Conservation (phyloP, 2,797 vertebrate species). For the Picus viridis region DNA sequence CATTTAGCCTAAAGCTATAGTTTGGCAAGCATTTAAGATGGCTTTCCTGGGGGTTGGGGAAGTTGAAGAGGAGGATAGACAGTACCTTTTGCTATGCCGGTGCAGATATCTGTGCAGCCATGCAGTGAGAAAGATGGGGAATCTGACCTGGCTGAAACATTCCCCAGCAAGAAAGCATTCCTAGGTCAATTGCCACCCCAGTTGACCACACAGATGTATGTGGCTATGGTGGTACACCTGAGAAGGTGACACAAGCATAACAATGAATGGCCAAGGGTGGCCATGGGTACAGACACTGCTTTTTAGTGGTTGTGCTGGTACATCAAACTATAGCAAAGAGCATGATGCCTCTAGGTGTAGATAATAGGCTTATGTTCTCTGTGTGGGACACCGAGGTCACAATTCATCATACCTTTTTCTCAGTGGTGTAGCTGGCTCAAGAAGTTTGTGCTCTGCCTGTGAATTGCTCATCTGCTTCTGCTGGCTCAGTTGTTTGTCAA, state of each 20-base stretch:
- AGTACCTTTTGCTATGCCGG: not conserved
- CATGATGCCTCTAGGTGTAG: conserved; percentile 16
- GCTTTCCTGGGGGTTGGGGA: not conserved
- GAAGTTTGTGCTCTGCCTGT: conserved; percentile 9
- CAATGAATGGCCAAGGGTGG: not conserved
- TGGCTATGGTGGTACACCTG: not conserved
- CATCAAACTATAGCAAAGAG: not conserved
- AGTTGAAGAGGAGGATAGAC: not conserved
- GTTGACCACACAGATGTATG: not conserved
- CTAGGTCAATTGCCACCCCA: not conserved
- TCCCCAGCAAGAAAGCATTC: not conserved
- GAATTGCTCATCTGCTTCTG: conserved; percentile 26
- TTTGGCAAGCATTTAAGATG: not conserved
- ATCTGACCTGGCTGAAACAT: not conserved
- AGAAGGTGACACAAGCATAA: not conserved
- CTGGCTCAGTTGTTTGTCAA: not conserved
- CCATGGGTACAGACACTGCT: not conserved
- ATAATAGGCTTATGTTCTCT: conserved; percentile 53
- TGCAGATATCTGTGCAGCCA: not conserved
- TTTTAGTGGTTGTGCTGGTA: not conserved
- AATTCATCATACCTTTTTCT: not conserved
- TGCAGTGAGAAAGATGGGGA: not conserved
- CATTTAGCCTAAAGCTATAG: not conserved
- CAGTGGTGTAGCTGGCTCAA: conserved; percentile 20
- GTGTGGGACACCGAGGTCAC: not conserved